Evolutionary conservation across 2,113 vertebrate genomes (phyloP).

Genomic region (Miniopterus natalensis): DNA sequence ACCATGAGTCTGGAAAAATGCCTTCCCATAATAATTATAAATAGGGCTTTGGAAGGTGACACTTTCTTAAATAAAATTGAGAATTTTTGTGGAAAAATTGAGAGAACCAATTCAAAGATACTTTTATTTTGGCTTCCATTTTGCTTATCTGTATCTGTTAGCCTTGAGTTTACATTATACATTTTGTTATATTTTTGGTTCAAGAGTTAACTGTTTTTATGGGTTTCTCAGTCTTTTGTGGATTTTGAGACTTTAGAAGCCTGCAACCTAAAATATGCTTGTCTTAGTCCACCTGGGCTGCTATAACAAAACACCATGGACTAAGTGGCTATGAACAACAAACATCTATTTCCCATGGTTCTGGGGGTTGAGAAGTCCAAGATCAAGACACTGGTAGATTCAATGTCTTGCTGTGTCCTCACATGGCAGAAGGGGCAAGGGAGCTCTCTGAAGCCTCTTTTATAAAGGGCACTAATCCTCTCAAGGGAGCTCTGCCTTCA

Average conservation of each 20-base stretch:
- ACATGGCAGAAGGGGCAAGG: background rate
- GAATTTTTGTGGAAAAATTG: conserved; percentile 7
- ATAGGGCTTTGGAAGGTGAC: background rate
- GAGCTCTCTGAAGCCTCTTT: background rate
- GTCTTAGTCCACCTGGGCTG: background rate
- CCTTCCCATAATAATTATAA: background rate
- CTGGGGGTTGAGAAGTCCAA: background rate
- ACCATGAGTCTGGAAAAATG: background rate
- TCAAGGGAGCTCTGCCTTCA: background rate
- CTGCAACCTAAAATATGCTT: background rate
- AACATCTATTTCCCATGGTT: background rate
- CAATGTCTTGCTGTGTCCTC: background rate
- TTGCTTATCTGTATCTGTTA: conserved; percentile 25
- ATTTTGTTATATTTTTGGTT: conserved; percentile 4
- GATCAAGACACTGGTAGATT: background rate
- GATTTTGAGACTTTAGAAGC: conserved; percentile 27
- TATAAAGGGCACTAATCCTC: background rate
- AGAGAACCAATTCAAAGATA: conserved; percentile 24
- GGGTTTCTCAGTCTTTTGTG: background rate
- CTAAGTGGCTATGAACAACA: background rate
- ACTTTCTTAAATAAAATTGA: background rate
- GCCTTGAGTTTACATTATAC: conserved; percentile 8
- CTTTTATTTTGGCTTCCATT: background rate
- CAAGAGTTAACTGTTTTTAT: background rate
- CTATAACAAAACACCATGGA: background rate